Conservation (phyloP, 1,140 invertebrate species). For the Eupeodes corollae region DNA sequence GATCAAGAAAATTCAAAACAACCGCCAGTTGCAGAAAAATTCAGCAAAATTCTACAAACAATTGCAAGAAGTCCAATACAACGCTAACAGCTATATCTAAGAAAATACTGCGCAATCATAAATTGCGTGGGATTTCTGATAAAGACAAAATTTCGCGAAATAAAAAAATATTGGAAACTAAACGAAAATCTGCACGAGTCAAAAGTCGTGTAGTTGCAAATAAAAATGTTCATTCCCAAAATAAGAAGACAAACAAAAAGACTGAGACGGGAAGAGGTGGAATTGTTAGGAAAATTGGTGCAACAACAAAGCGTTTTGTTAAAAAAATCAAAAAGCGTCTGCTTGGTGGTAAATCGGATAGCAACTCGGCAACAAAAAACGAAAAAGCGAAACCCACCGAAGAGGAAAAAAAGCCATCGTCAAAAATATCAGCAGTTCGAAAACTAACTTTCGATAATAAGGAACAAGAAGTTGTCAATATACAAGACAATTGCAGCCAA, state of each 20-base stretch:
- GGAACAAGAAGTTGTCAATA: background rate
- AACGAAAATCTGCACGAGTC: background rate
- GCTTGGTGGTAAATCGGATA: no score
- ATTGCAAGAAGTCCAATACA: conserved; percentile 9
- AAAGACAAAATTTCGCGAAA: no score
- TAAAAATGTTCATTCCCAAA: background rate
- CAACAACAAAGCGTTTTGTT: background rate
- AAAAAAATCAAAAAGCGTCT: no score
- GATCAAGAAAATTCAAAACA: background rate
- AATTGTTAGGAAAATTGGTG: background rate
- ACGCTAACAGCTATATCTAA: conserved; percentile 1
- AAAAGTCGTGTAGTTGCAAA: background rate
- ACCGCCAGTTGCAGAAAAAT: background rate
- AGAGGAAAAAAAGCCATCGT: background rate
- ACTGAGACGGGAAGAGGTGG: background rate
- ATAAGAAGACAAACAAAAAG: background rate
- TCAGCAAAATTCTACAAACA: conserved; percentile 1
- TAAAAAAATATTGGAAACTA: background rate
- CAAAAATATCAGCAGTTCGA: background rate
- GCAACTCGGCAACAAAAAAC: no score
- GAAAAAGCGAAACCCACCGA: no score
- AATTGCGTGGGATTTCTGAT: background rate
- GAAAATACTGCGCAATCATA: background rate
- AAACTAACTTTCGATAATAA: no score
- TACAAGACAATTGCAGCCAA: background rate